Evolutionary conservation across 2,797 vertebrate species (phyloP).

Genomic region (Poecilia picta): DNA sequence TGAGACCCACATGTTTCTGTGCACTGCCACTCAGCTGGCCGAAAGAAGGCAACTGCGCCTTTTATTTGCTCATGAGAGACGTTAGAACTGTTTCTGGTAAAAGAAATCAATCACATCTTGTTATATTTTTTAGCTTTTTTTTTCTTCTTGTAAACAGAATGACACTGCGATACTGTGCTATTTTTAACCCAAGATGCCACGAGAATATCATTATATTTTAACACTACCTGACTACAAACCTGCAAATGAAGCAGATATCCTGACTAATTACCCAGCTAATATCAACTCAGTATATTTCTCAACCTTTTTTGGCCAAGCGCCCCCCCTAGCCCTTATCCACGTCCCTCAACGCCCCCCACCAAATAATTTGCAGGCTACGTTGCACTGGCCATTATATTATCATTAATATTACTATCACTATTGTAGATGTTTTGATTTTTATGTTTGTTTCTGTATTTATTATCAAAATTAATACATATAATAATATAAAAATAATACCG

Average conservation of each 20-base stretch:
- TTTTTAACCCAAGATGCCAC: not conserved
- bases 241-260: not conserved
- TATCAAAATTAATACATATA: no score
- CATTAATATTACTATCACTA: no score
- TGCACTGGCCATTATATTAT: no score
- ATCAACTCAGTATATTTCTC: conserved; percentile 1
- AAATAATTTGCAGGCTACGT: no score
- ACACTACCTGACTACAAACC: not conserved
- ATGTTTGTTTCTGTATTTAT: no score
- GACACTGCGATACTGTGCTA: not conserved
- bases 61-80: not conserved
- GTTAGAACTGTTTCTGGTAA: not conserved
- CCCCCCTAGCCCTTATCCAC: no score
- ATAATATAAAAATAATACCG: no score
- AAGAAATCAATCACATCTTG: not conserved
- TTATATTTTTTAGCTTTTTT: not conserved
- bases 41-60: not conserved
- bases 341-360: no score
- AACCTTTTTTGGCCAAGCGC: no score
- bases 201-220: not conserved
- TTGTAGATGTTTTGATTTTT: no score
- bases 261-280: not conserved
- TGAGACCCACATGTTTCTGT: not conserved
- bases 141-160: not conserved
- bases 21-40: no score